Conservation (phyloP, 1,140 invertebrate species). For the Pseudomyrmex concolor region DNA sequence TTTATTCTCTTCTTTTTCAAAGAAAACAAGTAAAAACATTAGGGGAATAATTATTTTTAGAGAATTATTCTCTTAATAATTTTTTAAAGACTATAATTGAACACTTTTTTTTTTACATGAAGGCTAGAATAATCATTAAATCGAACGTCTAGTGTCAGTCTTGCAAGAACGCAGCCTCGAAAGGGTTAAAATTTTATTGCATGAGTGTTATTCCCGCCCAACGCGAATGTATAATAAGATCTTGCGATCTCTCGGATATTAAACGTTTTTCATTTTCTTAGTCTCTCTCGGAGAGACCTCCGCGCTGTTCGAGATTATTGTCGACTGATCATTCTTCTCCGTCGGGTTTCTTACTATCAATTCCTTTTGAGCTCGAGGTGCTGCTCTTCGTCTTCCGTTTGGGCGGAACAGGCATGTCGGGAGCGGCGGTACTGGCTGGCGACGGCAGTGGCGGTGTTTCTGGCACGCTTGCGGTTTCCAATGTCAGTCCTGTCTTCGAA, state of each 20-base stretch:
- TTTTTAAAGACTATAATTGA: too few species aligned
- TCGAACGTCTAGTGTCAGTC: neutral
- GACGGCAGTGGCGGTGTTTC: conserved; percentile 75
- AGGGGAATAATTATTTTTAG: too few species aligned
- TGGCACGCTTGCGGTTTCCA: conserved; percentile 74
- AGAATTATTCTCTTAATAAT: too few species aligned
- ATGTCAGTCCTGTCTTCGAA: conserved; percentile 72
- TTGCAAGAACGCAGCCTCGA: conserved; percentile 15
- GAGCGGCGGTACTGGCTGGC: neutral
- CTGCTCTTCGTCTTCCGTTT: conserved; percentile 81
- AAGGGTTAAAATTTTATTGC: conserved; percentile 26
- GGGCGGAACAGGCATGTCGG: conserved; percentile 82
- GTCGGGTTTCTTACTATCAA: conserved; percentile 66
- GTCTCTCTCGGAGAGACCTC: neutral
- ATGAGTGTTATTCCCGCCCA: neutral
- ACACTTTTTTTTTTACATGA: too few species aligned
- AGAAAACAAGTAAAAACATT: too few species aligned
- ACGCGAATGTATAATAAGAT: neutral
- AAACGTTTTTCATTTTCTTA: neutral
- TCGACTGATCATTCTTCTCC: conserved; percentile 66
- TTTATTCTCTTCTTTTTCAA: too few species aligned
- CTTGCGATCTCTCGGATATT: neutral
- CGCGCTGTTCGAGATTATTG: conserved; percentile 28
- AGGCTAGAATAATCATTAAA: neutral
- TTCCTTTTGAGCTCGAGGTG: conserved; percentile 67